Evolutionary conservation across 2,113 vertebrate species (phyloP).

Genomic region (Amblyopsis rosae): DNA sequence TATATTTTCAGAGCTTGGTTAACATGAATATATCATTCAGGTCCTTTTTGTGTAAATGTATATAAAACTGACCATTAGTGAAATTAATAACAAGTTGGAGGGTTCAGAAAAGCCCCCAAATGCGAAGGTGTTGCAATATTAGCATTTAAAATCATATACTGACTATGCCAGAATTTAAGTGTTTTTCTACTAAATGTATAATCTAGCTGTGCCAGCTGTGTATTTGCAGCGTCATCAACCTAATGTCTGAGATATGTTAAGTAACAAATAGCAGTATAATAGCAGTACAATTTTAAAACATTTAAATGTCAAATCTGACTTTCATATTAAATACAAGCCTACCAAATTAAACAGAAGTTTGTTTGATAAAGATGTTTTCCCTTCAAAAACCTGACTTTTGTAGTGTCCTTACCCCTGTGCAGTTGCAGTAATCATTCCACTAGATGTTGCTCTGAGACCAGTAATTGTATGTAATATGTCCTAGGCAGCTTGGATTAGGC

Average conservation of each 20-base stretch:
- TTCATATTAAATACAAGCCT: not conserved
- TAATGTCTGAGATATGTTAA: not conserved
- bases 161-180: too few relatives aligned
- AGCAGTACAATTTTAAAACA: not conserved
- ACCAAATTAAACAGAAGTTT: not conserved
- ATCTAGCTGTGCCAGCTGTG: not conserved
- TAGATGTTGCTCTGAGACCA: conserved; percentile 53
- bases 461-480: conserved; percentile 14
- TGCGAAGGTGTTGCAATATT: too few relatives aligned
- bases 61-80: too few relatives aligned
- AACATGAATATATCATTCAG: too few relatives aligned
- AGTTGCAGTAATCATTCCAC: conserved; percentile 8
- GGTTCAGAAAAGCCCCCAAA: too few relatives aligned
- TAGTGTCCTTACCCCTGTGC: conserved; percentile 1
- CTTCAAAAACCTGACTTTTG: not conserved
- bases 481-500: conserved; percentile 63
- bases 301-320: not conserved
- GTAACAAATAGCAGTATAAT: not conserved
- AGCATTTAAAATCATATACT: too few relatives aligned
- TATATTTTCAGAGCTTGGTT: too few relatives aligned
- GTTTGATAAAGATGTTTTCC: not conserved
- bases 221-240: not conserved
- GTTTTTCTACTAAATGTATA: not conserved
- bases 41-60: too few relatives aligned
- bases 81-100: too few relatives aligned